phyloP scores from a whole-genome alignment of 2,888 invertebrate genomes.

The Lithosia quadra region DNA sequence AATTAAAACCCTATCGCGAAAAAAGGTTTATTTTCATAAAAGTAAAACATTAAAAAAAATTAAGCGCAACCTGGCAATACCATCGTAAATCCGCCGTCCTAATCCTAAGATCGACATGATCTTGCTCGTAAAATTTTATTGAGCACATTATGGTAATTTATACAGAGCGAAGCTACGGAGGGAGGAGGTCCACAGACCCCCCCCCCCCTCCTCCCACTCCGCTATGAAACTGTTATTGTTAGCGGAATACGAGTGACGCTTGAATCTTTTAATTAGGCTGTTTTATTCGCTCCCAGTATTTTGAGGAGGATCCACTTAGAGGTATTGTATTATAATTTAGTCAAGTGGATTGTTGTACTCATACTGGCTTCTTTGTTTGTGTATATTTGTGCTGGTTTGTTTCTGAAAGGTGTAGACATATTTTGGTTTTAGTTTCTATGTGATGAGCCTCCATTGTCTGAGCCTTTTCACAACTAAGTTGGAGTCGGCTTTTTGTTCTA shows the following conservation, averaged over 20 bases:
- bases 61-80: neutral
- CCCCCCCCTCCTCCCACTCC: neutral
- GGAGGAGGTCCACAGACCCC: conserved; percentile 9
- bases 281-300: conserved; percentile 28
- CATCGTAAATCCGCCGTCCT: conserved; percentile 14
- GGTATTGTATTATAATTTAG: conserved; percentile 15
- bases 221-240: conserved; percentile 34
- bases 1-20: neutral
- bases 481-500: too few relatives aligned
- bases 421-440: neutral
- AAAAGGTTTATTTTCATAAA: neutral
- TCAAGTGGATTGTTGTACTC: neutral
- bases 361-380: neutral
- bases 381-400: neutral
- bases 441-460: too few relatives aligned
- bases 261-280: conserved; percentile 43
- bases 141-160: conserved; percentile 49
- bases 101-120: conserved; percentile 26
- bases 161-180: conserved; percentile 27
- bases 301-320: neutral
- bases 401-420: neutral
- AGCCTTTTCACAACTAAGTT: too few relatives aligned
- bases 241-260: conserved; percentile 33
- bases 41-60: neutral
- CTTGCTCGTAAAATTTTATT: conserved; percentile 44